Evolutionary conservation across 2,888 invertebrate species (phyloP).

Genomic region (Leptinotarsa juncta): DNA sequence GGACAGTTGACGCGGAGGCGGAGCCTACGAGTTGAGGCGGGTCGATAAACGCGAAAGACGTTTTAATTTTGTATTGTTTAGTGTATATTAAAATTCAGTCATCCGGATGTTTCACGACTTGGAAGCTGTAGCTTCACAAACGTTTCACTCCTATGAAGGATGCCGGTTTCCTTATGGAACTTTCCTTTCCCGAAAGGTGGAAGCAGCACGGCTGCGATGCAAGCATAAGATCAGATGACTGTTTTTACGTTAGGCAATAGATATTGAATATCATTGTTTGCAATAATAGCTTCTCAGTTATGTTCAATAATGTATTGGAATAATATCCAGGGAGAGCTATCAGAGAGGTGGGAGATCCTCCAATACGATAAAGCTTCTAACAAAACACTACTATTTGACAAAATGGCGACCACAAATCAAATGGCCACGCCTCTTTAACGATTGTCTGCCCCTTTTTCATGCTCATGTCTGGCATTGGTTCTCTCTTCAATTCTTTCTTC

Average conservation of each 20-base stretch:
- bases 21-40: slow-evolving; percentile 47
- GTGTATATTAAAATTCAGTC: slow-evolving; percentile 46
- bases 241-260: neutral
- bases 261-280: neutral
- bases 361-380: slow-evolving; percentile 67
- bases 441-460: slow-evolving; percentile 67
- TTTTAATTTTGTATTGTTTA: slow-evolving; percentile 56
- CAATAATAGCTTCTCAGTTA: neutral
- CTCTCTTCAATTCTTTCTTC: slow-evolving; percentile 63
- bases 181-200: neutral
- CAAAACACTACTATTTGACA: slow-evolving; percentile 69
- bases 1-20: slow-evolving; percentile 50
- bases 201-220: neutral
- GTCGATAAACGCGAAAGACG: slow-evolving; percentile 52
- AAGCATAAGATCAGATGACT: no score
- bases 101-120: slow-evolving; percentile 41
- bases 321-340: slow-evolving; percentile 21
- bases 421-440: slow-evolving; percentile 65
- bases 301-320: neutral
- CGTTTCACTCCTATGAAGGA: slow-evolving; percentile 25
- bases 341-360: slow-evolving; percentile 65
- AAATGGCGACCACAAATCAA: slow-evolving; percentile 69
- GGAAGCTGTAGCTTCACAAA: slow-evolving; percentile 28
- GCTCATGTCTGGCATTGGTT: slow-evolving; percentile 65
- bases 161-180: neutral